These are phyloP conservation scores for Anastrepha obliqua DNA, from an alignment of 1,140 invertebrate species.

Conservation along the genomic window DNA sequence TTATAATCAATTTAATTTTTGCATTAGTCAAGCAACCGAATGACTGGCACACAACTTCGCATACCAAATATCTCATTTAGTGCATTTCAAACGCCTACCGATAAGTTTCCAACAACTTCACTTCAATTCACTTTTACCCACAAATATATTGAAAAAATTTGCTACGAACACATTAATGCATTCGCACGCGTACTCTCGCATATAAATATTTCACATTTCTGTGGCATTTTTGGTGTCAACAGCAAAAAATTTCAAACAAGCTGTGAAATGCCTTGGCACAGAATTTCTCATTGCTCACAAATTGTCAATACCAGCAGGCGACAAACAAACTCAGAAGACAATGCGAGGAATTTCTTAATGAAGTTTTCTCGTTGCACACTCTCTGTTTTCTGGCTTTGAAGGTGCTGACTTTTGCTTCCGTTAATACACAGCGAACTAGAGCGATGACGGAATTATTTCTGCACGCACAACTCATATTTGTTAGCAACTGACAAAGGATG, in stretches of 20 bases:
- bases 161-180: neutral
- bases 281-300: conserved; percentile 4
- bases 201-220: conserved; percentile 43
- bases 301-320: neutral
- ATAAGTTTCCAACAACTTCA: conserved; percentile 1
- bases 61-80: neutral
- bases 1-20: conserved; percentile 33
- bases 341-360: conserved; percentile 54
- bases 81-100: too few relatives aligned
- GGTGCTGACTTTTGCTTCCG: neutral
- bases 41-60: neutral
- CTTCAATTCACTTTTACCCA: neutral
- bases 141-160: neutral
- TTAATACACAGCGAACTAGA: neutral
- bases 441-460: neutral
- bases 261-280: conserved; percentile 8
- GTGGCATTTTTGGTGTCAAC: conserved; percentile 2
- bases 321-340: conserved; percentile 7
- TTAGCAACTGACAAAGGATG: neutral
- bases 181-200: neutral
- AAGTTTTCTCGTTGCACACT: conserved; percentile 16
- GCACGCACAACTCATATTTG: neutral
- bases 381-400: neutral
- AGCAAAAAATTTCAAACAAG: neutral
- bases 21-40: conserved; percentile 13